These are phyloP conservation scores for Periphyllus acericola DNA, from an alignment of 2,888 invertebrate genomes.

Conservation along the genomic window DNA sequence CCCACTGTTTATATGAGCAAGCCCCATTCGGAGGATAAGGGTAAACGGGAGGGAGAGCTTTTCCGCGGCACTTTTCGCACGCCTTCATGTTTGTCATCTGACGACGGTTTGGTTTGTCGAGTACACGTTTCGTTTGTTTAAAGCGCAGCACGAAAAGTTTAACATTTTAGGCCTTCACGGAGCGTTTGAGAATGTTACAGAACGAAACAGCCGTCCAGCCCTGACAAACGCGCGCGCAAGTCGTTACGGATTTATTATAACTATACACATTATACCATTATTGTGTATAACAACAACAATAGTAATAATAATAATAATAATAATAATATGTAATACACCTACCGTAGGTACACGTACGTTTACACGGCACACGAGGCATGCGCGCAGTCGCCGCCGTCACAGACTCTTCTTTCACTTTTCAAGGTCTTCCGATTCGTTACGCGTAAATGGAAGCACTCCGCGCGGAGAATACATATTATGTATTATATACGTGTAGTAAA, in stretches of 20 bases:
- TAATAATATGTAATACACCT: slow-evolving; percentile 32
- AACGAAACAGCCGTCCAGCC: neutral
- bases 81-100: no score
- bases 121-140: no score
- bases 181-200: neutral
- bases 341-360: neutral
- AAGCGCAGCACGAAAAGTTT: no score
- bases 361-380: neutral
- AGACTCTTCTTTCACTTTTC: slow-evolving; percentile 59
- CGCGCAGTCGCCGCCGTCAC: neutral
- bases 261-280: slow-evolving; percentile 30
- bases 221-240: slow-evolving; percentile 23
- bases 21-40: neutral
- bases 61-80: no score
- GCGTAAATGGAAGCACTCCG: slow-evolving; percentile 48
- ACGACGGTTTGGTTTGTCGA: no score
- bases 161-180: no score
- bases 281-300: neutral
- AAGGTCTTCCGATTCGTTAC: slow-evolving; percentile 48
- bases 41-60: no score
- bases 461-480: neutral
- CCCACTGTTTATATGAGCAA: neutral
- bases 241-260: slow-evolving; percentile 47
- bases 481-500: neutral
- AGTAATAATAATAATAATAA: slow-evolving; percentile 10